Base-by-base conservation (phyloP, 1,140 invertebrate genomes). In the Stenopsyche tienmushanensis region DNA sequence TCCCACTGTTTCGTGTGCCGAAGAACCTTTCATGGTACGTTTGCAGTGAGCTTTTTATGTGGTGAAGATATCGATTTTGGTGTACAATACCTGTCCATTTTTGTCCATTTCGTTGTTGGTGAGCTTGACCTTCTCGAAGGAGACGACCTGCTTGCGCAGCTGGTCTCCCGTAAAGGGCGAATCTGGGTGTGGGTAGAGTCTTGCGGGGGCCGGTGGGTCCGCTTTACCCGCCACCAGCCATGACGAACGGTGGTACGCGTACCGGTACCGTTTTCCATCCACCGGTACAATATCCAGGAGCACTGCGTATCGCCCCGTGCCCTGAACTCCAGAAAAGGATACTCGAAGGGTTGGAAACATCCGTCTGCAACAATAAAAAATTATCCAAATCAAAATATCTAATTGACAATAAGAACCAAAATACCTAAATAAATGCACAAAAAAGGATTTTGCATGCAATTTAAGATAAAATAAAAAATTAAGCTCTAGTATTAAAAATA, bases 71-170 rank as follows among this genome's bases (percentile, higher is more conserved):
- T 18, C 1, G 47, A 21, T 18, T 18, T 15, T 49, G 15, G 47
- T 24, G 10, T 25, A 15, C 1, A 15, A 87, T 83, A 99, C 97
- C 86, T 99, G 96, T 80, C 96, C 95, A 76, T 93, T 92, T 80
- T 96, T 97, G 80, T 99, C 96, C 89, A 97, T 93, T 80, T 98
- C 95, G 82, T 99, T 99, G 82, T 99, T 99, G 76, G 97, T 99
- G 70, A 99, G 87, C 82, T 99, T 99, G 75, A 98, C 93, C 83
- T 99, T 99, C 83, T 99, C 97, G 80, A 99, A 99, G 69, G 95
- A 97, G 72, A 99, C 94, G 72, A 98, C 93, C 83, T 99, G 96
- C 81, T 97, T 97, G 71, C 90, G 83, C 34, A 98, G 84, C 78
- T 97, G 94, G 75, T 99, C 96, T 41, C 94, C 96, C 65, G 90